Evolutionary conservation across 2,888 invertebrate species (phyloP).

Genomic region (Ochropacha duplaris): DNA sequence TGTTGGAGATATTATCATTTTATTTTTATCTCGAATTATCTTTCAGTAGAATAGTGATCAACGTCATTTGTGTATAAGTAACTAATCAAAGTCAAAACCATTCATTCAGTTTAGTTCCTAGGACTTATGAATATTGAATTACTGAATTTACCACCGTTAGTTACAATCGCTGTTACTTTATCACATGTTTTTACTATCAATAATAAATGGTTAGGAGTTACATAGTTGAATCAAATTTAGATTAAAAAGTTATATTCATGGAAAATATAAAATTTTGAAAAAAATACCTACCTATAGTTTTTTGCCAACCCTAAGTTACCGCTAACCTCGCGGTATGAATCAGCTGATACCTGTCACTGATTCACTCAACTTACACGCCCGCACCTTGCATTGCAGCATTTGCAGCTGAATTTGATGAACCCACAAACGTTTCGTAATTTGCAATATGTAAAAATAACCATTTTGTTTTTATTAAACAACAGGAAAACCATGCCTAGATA

Average conservation of each 20-base stretch:
- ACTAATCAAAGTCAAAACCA: no score
- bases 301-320: conserved; percentile 17
- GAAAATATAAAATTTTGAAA: no score
- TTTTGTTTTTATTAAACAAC: not conserved
- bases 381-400: conserved; percentile 58
- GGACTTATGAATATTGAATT: no score
- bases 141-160: no score
- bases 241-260: no score
- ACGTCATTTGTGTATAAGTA: conserved; percentile 48
- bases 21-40: conserved; percentile 43
- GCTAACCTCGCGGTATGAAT: conserved; percentile 60
- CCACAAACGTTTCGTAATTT: conserved; percentile 30
- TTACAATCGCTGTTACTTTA: no score
- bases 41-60: conserved; percentile 50
- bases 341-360: conserved; percentile 68
- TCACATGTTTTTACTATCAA: no score
- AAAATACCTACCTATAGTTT: not conserved
- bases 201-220: no score
- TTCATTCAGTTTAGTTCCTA: no score
- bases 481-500: not conserved
- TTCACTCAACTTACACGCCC: conserved; percentile 45
- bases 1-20: conserved; percentile 23
- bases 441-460: not conserved
- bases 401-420: conserved; percentile 51
- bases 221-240: no score